phyloP scores from a whole-genome alignment of 2,888 invertebrate genomes.

The Apamea anceps region DNA sequence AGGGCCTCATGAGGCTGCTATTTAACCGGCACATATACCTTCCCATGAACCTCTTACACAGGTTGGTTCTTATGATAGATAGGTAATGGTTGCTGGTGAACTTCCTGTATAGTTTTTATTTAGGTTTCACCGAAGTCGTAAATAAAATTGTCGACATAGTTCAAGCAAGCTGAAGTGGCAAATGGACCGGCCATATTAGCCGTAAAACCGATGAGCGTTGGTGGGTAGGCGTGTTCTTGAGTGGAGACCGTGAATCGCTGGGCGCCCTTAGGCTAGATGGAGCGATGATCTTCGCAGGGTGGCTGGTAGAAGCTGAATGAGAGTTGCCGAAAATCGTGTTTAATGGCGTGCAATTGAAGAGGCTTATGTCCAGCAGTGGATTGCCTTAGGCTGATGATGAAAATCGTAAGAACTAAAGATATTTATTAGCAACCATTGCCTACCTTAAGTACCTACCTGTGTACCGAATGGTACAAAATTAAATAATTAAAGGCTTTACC shows the following conservation, averaged over 20 bases:
- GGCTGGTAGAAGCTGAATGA: neutral
- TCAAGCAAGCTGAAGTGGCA: neutral
- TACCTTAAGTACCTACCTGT: neutral
- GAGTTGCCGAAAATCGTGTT: neutral
- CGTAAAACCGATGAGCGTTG: neutral
- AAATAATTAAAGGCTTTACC: slow-evolving; percentile 82
- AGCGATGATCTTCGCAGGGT: neutral
- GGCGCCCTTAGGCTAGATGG: neutral
- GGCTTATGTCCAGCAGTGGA: too few species aligned
- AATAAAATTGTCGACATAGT: neutral
- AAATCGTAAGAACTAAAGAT: neutral
- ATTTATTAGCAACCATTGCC: too few species aligned
- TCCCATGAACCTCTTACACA: neutral
- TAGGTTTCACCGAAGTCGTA: neutral
- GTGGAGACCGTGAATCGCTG: neutral
- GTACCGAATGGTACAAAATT: neutral
- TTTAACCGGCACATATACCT: neutral
- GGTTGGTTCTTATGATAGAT: neutral
- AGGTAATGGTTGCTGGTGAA: neutral
- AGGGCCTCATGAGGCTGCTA: too few species aligned
- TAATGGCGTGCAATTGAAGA: neutral
- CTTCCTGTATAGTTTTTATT: neutral
- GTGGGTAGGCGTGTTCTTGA: neutral
- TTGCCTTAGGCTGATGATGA: neutral
- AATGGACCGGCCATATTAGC: neutral